phyloP scores from a whole-genome alignment of 2,888 invertebrate genomes.

The Caenorhabditis auriculariae region DNA sequence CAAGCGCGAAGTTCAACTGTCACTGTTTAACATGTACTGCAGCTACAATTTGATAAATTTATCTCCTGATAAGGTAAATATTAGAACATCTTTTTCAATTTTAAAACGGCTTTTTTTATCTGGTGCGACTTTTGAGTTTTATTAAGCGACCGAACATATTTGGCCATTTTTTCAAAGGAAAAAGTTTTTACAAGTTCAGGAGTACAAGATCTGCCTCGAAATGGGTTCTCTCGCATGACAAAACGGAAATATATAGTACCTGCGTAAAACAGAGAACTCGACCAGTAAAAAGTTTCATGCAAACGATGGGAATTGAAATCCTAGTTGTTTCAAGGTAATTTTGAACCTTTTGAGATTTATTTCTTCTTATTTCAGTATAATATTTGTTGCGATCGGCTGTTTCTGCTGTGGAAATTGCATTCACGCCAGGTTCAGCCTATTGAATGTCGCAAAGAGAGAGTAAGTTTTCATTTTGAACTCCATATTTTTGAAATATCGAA shows the following conservation, averaged over 20 bases:
- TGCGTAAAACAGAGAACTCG: slow-evolving; percentile 16
- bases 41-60: slow-evolving; percentile 38
- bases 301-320: slow-evolving; percentile 7
- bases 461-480: too few species aligned
- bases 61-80: slow-evolving; percentile 14
- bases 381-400: background rate
- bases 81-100: background rate
- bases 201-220: slow-evolving; percentile 18
- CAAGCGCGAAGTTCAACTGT: slow-evolving; percentile 27
- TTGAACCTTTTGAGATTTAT: background rate
- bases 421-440: slow-evolving; percentile 4
- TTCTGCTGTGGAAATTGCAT: slow-evolving; percentile 21
- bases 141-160: too few species aligned
- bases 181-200: too few species aligned
- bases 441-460: slow-evolving; percentile 18
- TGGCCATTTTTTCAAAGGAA: too few species aligned
- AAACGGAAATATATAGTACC: slow-evolving; percentile 18
- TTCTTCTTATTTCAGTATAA: slow-evolving; percentile 7
- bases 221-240: slow-evolving; percentile 24
- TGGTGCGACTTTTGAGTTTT: too few species aligned
- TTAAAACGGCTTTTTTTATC: background rate
- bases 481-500: too few species aligned
- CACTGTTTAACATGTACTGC: slow-evolving; percentile 27
- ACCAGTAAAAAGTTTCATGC: slow-evolving; percentile 10
- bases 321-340: background rate